Evolutionary conservation across 2,888 invertebrate species (phyloP), one percentile per base, ranked within the genome.

Genomic region (Harpalus rubripes): DNA sequence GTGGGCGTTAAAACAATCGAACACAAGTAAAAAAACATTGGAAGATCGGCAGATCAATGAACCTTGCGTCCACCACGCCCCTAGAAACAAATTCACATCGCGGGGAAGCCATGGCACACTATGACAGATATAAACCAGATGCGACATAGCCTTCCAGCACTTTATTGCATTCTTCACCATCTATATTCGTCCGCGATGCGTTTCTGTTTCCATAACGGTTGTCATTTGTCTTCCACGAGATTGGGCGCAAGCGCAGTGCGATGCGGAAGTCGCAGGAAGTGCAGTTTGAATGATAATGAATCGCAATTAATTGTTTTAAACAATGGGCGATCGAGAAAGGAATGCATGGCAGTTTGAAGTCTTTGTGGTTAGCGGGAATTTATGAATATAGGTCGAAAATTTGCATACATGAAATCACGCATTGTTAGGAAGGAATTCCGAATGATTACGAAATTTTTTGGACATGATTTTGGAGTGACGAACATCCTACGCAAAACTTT

Each of bases 91-190:
- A 79, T 61, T 80, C 63, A 41, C 72, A 74, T 74, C 72, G 18
- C 44, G 26, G 44, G 39, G 10, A 44, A 52, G 32, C 44, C 81
- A 22, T 65, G 52, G 68, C 41, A 56, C 39, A 82, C 56, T 74
- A 74, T 74, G 83, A 83, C 83, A 72, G 83, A 83, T 59, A 83
- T 74, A 72, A 72, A 83, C 58, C 83, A 83, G 83, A 83, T 83
- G 83, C 72, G 83, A 74, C 61, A 74, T 59, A 58, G 58, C 74
- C 58, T 52, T 72, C 12, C 18, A 58, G 18, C 58, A 5, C 82
- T 68, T 82, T 81, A 81, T 81, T 82, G 58, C 83, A 83, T 83
- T 83, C 83, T 83, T 83, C 58, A 61, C n/a, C 39, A 83, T 74
- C 83, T 83, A 83, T 74, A 74, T 83, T 72, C 83, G 72, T 68